Evolutionary conservation across 2,888 invertebrate genomes (phyloP).

Genomic region (Zaprionus obscuricornis): DNA sequence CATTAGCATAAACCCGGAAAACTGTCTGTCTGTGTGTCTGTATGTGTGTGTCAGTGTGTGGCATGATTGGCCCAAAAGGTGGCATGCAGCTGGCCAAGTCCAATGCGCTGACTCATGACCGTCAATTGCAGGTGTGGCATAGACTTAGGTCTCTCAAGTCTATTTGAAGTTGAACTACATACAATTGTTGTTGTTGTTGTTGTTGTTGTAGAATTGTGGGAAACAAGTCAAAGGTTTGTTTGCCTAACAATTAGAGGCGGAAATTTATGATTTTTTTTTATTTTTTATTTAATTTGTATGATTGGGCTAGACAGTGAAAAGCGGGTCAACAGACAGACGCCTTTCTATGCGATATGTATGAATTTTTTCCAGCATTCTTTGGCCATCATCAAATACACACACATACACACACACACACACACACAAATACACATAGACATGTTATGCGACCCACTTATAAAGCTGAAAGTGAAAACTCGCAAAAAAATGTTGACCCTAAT

Average conservation of each 20-base stretch:
- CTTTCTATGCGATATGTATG: slow-evolving; percentile 34
- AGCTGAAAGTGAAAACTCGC: slow-evolving; percentile 70
- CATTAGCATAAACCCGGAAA: slow-evolving; percentile 72
- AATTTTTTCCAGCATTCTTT: slow-evolving; percentile 44
- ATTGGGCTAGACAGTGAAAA: slow-evolving; percentile 43
- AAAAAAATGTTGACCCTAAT: slow-evolving; percentile 67
- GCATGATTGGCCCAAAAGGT: slow-evolving; percentile 15
- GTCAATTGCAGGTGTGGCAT: slow-evolving; percentile 77
- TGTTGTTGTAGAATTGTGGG: slow-evolving; percentile 16
- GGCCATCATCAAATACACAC: background rate
- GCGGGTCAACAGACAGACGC: slow-evolving; percentile 44
- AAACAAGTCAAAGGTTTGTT: too few relatives aligned
- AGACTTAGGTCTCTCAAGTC: too few relatives aligned
- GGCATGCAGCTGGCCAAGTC: slow-evolving; percentile 36
- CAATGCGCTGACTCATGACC: slow-evolving; percentile 57
- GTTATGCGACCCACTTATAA: slow-evolving; percentile 51
- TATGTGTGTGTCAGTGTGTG: slow-evolving; percentile 11
- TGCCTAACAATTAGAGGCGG: slow-evolving; percentile 62
- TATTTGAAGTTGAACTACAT: too few relatives aligned
- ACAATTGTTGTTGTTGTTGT: too few relatives aligned
- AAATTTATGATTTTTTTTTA: slow-evolving; percentile 66
- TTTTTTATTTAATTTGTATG: too few relatives aligned
- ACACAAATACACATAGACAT: slow-evolving; percentile 5
- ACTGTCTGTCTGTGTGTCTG: slow-evolving; percentile 40
- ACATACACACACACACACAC: background rate